Conservation (phyloP, 2,888 invertebrate genomes). For the Apodemia zela region DNA sequence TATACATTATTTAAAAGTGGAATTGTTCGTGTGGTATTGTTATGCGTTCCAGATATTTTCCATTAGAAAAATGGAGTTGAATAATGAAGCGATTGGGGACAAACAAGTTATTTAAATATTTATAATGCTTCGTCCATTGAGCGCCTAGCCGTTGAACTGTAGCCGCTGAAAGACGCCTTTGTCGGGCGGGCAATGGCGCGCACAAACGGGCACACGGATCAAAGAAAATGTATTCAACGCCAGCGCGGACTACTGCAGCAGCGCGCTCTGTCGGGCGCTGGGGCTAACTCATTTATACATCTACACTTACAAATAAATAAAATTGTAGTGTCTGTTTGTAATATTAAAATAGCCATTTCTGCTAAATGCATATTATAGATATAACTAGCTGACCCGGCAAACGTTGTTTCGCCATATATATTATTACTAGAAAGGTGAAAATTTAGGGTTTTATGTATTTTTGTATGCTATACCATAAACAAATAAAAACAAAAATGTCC, state of each 20-base stretch:
- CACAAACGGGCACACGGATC: neutral
- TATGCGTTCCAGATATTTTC: slow-evolving; percentile 8
- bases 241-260: neutral
- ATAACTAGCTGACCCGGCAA: too few relatives aligned
- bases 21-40: neutral
- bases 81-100: slow-evolving; percentile 8
- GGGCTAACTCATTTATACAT: too few relatives aligned
- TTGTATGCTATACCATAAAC: too few relatives aligned
- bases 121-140: slow-evolving; percentile 3
- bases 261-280: neutral
- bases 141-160: slow-evolving; percentile 6
- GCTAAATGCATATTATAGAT: too few relatives aligned
- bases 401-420: too few relatives aligned
- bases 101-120: neutral
- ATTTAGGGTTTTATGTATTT: too few relatives aligned
- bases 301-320: too few relatives aligned
- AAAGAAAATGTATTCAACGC: slow-evolving; percentile 7
- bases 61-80: slow-evolving; percentile 7
- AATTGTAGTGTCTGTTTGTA: too few relatives aligned
- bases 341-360: too few relatives aligned
- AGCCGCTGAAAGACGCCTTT: slow-evolving; percentile 12
- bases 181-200: slow-evolving; percentile 2
- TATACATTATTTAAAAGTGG: neutral
- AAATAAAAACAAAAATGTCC: too few relatives aligned
- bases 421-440: too few relatives aligned